Base-by-base conservation (phyloP, 2,888 invertebrate genomes). In the Malacosoma neustria region DNA sequence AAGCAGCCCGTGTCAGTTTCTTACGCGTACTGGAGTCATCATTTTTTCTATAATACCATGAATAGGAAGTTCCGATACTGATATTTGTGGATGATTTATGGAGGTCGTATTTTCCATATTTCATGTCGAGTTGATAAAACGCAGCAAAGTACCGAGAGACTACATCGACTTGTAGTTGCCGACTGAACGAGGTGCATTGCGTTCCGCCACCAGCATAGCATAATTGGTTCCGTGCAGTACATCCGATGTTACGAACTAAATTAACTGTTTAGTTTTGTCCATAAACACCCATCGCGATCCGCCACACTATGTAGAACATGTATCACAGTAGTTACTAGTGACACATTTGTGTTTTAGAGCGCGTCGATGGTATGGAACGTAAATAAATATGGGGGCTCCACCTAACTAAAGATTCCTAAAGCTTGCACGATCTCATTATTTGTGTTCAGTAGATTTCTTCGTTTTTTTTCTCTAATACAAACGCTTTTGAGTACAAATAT, bases 71-170 rank as follows among this genome's bases (percentile, higher is more conserved):
- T 38, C 82, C 84, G 48, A 84, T 66, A 51, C 80, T 84, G 53
- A 73, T 55, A 56, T 82, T 77, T 46, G 79, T 71, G 48, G 82
- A 77, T 48, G 74, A 79, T 66, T 85, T 85, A 61, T 79, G 71
- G 47, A 87, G 72, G 68, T 82, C 71, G 66, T 87, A 87, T 73
- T 86, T 87, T 62, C 87, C 86, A 73, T 87, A 69, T 69, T 85
- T 86, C 87, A 87, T 87, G 62, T 62, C 74, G 62, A 63, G 43
- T 54, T 51, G 52, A 57, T 54, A 46, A 61, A 56, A 57, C 67
- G 62, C 59, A 68, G 62, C 64, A 66, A 69, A 66, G 72, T 68
- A 61, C 59, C 54, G 61, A 71, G 61, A 64, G 69, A 51, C 61
- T 64, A 72, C 58, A 61, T 56, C 58, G 70, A 54, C 57, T 63